Conservation (phyloP, 53 echinoderm and acorn worm genomes). For the Stichopus horrens region DNA sequence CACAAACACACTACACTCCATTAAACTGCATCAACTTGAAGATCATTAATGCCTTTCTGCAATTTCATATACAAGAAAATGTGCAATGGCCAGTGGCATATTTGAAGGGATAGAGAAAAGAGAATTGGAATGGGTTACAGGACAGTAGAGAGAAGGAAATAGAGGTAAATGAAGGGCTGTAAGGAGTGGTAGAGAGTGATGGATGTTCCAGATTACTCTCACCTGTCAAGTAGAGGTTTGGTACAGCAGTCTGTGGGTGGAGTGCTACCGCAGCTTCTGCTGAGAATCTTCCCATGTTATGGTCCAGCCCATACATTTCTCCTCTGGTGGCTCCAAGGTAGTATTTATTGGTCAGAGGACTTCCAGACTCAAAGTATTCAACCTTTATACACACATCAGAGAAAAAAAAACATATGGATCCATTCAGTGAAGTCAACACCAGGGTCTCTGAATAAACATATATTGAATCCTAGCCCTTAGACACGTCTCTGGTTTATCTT, state of each 20-base stretch:
- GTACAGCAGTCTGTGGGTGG: slow-evolving; percentile 73
- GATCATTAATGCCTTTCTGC: too few relatives aligned
- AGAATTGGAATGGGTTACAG: too few relatives aligned
- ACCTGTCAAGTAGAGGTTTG: slow-evolving; percentile 90
- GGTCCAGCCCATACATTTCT: slow-evolving; percentile 93
- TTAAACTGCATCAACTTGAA: too few relatives aligned
- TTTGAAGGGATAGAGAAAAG: too few relatives aligned
- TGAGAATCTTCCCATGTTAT: slow-evolving; percentile 80
- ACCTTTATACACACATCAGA: slow-evolving; percentile 53
- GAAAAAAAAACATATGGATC: background rate
- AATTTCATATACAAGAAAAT: too few relatives aligned
- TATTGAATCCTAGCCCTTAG: too few relatives aligned
- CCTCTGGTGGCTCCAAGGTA: slow-evolving; percentile 80
- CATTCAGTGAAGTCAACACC: background rate
- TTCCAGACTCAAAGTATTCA: slow-evolving; percentile 81
- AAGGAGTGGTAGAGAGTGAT: too few relatives aligned
- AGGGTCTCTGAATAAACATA: background rate
- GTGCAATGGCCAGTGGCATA: too few relatives aligned
- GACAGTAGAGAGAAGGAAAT: too few relatives aligned
- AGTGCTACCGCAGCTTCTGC: slow-evolving; percentile 58
- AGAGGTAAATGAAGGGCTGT: too few relatives aligned
- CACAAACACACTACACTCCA: too few relatives aligned
- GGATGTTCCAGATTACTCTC: slow-evolving; percentile 8
- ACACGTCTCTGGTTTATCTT: too few relatives aligned
- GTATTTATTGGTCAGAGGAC: slow-evolving; percentile 86